These are phyloP conservation scores for Sarcophaga rosellei DNA, from an alignment of 2,888 invertebrate species.

Conservation along the genomic window DNA sequence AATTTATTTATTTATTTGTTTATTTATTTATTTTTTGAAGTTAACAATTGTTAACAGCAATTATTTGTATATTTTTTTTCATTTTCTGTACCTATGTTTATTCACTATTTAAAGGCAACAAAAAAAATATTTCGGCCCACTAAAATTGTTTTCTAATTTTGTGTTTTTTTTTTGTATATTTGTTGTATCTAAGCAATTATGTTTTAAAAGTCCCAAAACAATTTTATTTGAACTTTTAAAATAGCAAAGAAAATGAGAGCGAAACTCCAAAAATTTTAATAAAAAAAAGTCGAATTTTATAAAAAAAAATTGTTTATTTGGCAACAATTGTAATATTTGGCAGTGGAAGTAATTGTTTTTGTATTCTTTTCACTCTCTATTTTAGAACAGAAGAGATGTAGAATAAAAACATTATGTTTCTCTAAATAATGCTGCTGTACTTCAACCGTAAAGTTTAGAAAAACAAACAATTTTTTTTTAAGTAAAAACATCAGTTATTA, in stretches of 20 bases:
- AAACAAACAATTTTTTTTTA: slow-evolving; percentile 16
- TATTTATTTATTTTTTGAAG: neutral
- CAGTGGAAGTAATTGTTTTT: neutral
- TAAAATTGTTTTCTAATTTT: no score
- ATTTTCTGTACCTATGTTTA: neutral
- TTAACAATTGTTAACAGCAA: neutral
- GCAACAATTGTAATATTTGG: no score
- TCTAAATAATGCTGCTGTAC: slow-evolving; percentile 46
- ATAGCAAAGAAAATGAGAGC: neutral
- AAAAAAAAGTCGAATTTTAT: no score
- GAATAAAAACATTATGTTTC: slow-evolving; percentile 7
- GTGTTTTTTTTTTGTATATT: no score
- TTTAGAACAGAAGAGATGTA: neutral
- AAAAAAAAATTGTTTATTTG: no score
- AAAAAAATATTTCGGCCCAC: no score
- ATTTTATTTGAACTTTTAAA: slow-evolving; percentile 47
- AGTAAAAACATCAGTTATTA: neutral
- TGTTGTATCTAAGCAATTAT: slow-evolving; percentile 31
- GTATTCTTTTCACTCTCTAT: neutral
- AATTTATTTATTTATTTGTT: neutral
- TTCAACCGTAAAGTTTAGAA: slow-evolving; percentile 61
- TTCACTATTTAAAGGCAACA: neutral
- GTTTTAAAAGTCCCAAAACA: slow-evolving; percentile 41
- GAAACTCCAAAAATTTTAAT: no score
- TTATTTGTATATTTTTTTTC: neutral